Base-by-base conservation (phyloP, 2,797 vertebrate species). In the Tenualosa thibaudeaui region DNA sequence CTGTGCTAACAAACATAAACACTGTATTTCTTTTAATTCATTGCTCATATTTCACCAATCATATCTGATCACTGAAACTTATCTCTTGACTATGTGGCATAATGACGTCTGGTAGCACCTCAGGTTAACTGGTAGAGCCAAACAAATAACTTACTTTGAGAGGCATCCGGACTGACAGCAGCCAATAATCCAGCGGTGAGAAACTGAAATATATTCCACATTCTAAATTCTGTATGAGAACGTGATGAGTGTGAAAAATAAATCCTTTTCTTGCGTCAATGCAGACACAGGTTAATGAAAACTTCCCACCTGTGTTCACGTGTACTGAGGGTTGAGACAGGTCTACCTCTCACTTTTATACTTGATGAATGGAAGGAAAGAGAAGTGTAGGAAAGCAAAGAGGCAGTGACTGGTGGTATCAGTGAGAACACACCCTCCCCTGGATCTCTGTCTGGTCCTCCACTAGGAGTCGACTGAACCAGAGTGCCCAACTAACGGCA, bases 331-430 rank as follows among this genome's bases (percentile, higher is more conserved):
- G 81, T 24, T 65, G 58, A 17, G 65, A 84, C 17, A 71, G 19
- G 84, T 58, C 87, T 81, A 22, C 86, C 86, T 87, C 71, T 40
- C 81, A 85, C 86, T 86, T 90, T 87, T 89, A 88, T 84, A 68
- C 85, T 89, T 83, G 83, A 87, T 40, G 84, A 83, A 87, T 84
- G 54, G 62, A 40, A 78, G 71, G 37, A 78, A 78, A 22, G 22
- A 46, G 1, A 78, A 68, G 68, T 40, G 71, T 78, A 40, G 1
- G 17, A 78, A 46, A 78, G 71, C 40, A 43, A 31, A 31, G 84
- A 86, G 81, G 81, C 46, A 40, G 26, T 78, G 58, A 87, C 85
- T 88, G 90, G 90, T 85, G 90, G 87, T 85, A 85, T 85, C 43
- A 56, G 82, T 3, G 3, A 68, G 56, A 84, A 89, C 87, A 89